Percentiles rank a stretch among this genome's conserved stretches.
Conservation (phyloP, 1,140 invertebrate genomes). For the Brachionus asplanchnoidis region DNA sequence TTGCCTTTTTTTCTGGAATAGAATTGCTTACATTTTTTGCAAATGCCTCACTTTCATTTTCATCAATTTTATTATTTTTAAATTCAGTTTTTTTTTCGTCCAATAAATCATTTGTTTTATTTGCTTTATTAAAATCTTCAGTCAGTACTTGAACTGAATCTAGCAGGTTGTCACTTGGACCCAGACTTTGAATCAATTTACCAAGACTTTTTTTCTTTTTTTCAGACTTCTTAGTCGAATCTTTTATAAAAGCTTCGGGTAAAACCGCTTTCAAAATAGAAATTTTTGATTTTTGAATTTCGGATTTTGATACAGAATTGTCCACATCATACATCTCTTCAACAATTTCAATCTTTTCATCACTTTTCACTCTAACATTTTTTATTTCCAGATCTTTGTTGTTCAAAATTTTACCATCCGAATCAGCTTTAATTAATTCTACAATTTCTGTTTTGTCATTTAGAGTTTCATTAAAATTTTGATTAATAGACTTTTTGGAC, state of each 20-base stretch:
- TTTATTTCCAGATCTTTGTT: neutral
- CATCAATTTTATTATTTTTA: no score
- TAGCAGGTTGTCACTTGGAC: neutral
- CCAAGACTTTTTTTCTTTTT: constrained; percentile 7
- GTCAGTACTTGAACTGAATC: neutral
- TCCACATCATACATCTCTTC: neutral
- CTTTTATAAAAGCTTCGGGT: neutral
- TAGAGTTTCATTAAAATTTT: neutral
- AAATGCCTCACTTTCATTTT: no score
- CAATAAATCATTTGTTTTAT: neutral
- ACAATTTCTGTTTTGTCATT: neutral
- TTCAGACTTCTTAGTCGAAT: neutral
- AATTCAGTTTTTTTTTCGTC: no score
- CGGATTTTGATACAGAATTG: neutral
- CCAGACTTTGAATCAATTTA: neutral
- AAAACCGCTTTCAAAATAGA: neutral
- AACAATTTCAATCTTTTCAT: neutral
- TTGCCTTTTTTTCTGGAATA: no score
- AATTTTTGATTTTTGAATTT: neutral
- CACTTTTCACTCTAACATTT: neutral
- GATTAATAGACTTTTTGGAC: neutral
- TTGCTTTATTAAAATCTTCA: neutral
- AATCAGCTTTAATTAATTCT: neutral
- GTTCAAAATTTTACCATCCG: neutral
- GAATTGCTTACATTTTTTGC: no score